Base-by-base conservation (phyloP, 2,888 invertebrate genomes). In the Cybosia mesomella region DNA sequence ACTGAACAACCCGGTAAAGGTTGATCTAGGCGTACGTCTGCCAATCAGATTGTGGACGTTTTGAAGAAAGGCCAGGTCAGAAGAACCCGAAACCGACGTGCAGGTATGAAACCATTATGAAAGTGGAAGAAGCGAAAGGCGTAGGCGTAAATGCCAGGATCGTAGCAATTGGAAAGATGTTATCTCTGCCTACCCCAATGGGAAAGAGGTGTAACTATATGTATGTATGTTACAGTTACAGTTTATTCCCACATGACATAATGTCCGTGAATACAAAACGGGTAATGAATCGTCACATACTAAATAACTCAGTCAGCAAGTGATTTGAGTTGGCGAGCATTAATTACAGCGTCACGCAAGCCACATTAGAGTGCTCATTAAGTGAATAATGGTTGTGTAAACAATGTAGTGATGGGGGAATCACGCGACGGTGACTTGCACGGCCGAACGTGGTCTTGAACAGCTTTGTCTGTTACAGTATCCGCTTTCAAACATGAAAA, bases 341-440 rank as follows among this genome's bases (percentile, higher is more conserved):
- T 92, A 92, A 92, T 93, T 92, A 91, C 85, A 83, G 78, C 80
- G 86, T 87, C 90, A 89, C 88, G 87, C 80, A 87, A 85, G 72
- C 72, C 71, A 82, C 81, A 90, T 91, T 90, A 91, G 85, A 84
- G 85, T 83, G 76, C 87, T 92, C 89, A 92, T 92, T 92, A 91
- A 87, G 81, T 85, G 87, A 83, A 85, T 92, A 92, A 92, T 91
- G 84, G 84, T 81, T 87, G 83, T 88, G 88, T 87, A 91, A 90
- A 92, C 92, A 92, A 90, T 86, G 85, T 84, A 85, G 83, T 85
- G 83, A 86, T 86, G 86, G 86, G 84, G 91, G 91, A 91, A 92
- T 89, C 91, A 92, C 92, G 92, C 91, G 89, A 91, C 88, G 86
- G 75, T 92, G 90, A 85, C 87, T 91, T 87, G 89, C 85, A 82